These are phyloP conservation scores for Drosophila setosimentum DNA, from an alignment of 2,888 invertebrate species.

Conservation along the genomic window DNA sequence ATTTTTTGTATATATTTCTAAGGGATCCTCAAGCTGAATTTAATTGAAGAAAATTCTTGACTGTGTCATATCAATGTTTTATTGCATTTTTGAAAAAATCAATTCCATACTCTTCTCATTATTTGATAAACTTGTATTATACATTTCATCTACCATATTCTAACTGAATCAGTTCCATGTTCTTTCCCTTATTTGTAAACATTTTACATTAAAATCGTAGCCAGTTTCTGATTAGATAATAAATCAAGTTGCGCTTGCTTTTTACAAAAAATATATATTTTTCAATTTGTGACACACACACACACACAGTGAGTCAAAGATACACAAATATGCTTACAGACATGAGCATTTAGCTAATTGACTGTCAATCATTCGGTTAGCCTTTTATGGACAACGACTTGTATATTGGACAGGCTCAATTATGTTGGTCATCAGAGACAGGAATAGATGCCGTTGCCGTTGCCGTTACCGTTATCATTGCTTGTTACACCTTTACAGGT, in stretches of 20 bases:
- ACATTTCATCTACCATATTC: background rate
- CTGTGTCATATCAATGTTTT: no score
- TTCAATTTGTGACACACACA: slow-evolving; percentile 16
- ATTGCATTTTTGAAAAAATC: background rate
- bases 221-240: background rate
- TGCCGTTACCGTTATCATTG: background rate
- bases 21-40: background rate
- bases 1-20: no score
- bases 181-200: background rate
- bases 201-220: background rate
- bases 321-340: background rate
- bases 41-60: background rate
- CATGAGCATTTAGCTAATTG: slow-evolving; percentile 37
- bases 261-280: background rate
- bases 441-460: slow-evolving; percentile 22
- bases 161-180: background rate
- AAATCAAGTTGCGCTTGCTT: slow-evolving; percentile 24
- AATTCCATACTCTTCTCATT: background rate
- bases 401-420: slow-evolving; percentile 52
- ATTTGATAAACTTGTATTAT: background rate
- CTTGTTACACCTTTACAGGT: background rate
- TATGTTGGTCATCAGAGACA: slow-evolving; percentile 43
- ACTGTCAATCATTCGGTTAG: slow-evolving; percentile 47
- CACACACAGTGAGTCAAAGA: slow-evolving; percentile 4
- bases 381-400: slow-evolving; percentile 36